Conservation (phyloP, 2,888 invertebrate species). For the Ceriagrion tenellum region DNA sequence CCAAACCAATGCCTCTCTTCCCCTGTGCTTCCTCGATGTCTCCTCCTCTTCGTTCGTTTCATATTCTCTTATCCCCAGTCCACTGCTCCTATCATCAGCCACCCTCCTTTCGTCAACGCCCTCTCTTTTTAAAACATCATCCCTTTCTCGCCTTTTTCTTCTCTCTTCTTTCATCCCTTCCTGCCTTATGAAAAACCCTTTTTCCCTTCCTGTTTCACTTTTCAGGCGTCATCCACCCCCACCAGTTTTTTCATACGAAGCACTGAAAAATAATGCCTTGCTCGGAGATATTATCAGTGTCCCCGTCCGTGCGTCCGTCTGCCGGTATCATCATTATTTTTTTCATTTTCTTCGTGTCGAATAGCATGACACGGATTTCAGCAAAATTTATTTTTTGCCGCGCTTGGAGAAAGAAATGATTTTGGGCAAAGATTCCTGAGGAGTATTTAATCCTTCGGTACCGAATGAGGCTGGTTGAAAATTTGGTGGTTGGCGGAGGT, state of each 20-base stretch:
- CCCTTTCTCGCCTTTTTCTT: not conserved
- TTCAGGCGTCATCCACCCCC: not conserved
- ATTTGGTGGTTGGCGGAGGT: no score
- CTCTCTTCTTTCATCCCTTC: conserved; percentile 47
- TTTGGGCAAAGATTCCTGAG: no score
- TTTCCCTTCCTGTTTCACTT: conserved; percentile 28
- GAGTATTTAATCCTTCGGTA: no score
- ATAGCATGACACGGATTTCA: not conserved
- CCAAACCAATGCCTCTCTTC: not conserved
- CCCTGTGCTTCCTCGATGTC: not conserved
- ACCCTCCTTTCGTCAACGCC: not conserved
- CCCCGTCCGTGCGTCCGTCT: not conserved
- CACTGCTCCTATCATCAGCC: not conserved
- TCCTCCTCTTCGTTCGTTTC: no score
- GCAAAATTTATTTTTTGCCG: not conserved
- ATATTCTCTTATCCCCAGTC: not conserved
- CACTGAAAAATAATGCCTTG: not conserved
- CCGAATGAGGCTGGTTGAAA: no score
- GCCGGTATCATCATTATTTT: not conserved
- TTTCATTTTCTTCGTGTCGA: not conserved
- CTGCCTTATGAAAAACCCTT: not conserved
- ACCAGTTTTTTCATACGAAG: not conserved
- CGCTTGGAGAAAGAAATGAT: no score
- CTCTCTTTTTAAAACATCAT: not conserved
- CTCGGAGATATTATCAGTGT: conserved; percentile 1